Percentiles rank a stretch among this genome's conserved stretches.
These are phyloP conservation scores for Daboia siamensis DNA, from an alignment of 2,113 vertebrate genomes.

Conservation along the genomic window DNA sequence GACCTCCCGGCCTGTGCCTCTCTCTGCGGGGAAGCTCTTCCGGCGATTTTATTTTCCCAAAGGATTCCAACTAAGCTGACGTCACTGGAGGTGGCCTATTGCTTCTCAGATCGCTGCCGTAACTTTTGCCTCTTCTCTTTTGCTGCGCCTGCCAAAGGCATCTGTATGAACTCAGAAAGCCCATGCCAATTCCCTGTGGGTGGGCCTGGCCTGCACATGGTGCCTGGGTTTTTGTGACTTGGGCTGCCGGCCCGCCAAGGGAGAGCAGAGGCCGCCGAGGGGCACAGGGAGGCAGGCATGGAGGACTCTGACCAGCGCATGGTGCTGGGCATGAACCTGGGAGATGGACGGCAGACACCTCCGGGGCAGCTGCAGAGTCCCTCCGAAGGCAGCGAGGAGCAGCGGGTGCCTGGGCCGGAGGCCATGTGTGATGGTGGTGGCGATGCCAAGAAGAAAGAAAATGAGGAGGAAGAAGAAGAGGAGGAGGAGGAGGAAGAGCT, in stretches of 20 bases:
- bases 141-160: not conserved
- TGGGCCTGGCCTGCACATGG: not conserved
- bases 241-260: not conserved
- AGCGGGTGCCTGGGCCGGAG: conserved; percentile 24
- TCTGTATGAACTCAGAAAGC: not conserved
- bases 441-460: conserved; percentile 33
- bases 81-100: not conserved
- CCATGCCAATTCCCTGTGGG: not conserved
- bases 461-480: not conserved
- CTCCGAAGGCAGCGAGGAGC: conserved; percentile 49
- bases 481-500: conserved; percentile 66
- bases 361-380: conserved; percentile 57
- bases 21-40: not conserved
- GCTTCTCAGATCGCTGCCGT: not conserved
- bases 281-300: conserved; percentile 48
- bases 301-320: conserved; percentile 29
- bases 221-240: not conserved
- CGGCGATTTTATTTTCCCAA: too few species aligned
- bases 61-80: not conserved
- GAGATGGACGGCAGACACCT: conserved; percentile 57
- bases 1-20: not conserved
- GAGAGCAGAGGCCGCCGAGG: conserved; percentile 17
- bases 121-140: not conserved
- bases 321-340: conserved; percentile 51
- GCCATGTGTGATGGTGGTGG: conserved; percentile 17